Conservation (phyloP, 2,797 vertebrate genomes). For the Anguilla pacifica region DNA sequence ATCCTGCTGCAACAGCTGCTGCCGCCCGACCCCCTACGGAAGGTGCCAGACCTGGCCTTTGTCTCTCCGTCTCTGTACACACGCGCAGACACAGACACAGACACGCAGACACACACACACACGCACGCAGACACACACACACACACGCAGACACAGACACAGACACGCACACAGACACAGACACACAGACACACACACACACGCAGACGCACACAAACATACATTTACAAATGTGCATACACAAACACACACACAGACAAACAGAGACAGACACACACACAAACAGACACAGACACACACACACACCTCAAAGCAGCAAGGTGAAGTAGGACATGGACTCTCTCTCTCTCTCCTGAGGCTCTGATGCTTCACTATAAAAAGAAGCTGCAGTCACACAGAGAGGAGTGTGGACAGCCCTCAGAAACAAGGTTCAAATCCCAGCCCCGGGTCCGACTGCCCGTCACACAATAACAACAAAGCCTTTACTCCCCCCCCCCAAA, state of each 20-base stretch:
- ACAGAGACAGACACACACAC: background rate
- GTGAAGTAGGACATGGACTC: constrained; percentile 10
- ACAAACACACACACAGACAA: no score
- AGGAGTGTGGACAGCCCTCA: constrained; percentile 56
- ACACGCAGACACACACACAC: background rate
- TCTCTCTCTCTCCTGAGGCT: constrained; percentile 54
- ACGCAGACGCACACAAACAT: no score
- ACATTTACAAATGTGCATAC: no score
- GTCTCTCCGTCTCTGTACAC: background rate
- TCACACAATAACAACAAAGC: constrained; percentile 55
- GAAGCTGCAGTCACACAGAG: constrained; percentile 58
- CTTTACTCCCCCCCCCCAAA: constrained; percentile 7
- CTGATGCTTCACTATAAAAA: constrained; percentile 72
- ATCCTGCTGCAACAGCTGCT: constrained; percentile 33
- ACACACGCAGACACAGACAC: constrained; percentile 11
- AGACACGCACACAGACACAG: constrained; percentile 15
- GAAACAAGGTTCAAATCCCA: constrained; percentile 46
- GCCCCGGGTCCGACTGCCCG: background rate
- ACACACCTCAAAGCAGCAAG: background rate
- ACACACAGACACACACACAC: background rate
- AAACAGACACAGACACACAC: background rate
- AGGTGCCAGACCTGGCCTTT: background rate
- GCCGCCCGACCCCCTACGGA: background rate
- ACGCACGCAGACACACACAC: constrained; percentile 16
- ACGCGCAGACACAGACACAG: background rate